These are phyloP conservation scores for Stictocephala bisonia DNA, from an alignment of 2,888 invertebrate genomes.

Conservation along the genomic window DNA sequence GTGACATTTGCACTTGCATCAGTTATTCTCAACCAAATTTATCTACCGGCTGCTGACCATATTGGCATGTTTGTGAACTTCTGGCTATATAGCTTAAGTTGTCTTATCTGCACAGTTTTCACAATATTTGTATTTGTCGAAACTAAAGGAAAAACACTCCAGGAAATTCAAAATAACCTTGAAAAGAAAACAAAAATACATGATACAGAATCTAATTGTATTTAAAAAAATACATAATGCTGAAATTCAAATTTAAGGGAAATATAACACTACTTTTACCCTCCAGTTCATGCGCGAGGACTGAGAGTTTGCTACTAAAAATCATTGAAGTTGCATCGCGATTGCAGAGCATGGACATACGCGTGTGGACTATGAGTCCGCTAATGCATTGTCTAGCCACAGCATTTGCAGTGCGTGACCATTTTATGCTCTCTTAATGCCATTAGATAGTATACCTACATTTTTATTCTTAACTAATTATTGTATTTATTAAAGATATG, in stretches of 20 bases:
- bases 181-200: slow-evolving; percentile 58
- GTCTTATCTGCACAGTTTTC: slow-evolving; percentile 71
- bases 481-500: too few species aligned
- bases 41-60: slow-evolving; percentile 69
- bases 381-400: too few species aligned
- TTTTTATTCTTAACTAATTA: too few species aligned
- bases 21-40: slow-evolving; percentile 71
- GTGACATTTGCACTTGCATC: slow-evolving; percentile 70
- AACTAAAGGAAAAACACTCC: slow-evolving; percentile 77
- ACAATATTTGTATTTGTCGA: slow-evolving; percentile 73
- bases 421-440: too few species aligned
- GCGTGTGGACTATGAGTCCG: too few species aligned
- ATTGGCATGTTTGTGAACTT: slow-evolving; percentile 74
- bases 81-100: slow-evolving; percentile 72
- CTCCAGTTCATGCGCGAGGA: too few species aligned
- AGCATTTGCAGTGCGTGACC: too few species aligned
- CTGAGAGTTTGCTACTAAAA: too few species aligned
- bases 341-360: too few species aligned
- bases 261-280: too few species aligned
- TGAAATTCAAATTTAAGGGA: neutral
- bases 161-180: slow-evolving; percentile 74
- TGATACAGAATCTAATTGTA: neutral
- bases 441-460: too few species aligned
- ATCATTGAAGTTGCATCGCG: too few species aligned
- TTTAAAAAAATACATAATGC: neutral